These are phyloP conservation scores for Idaea dimidiata DNA, from an alignment of 2,888 invertebrate genomes.

Conservation along the genomic window DNA sequence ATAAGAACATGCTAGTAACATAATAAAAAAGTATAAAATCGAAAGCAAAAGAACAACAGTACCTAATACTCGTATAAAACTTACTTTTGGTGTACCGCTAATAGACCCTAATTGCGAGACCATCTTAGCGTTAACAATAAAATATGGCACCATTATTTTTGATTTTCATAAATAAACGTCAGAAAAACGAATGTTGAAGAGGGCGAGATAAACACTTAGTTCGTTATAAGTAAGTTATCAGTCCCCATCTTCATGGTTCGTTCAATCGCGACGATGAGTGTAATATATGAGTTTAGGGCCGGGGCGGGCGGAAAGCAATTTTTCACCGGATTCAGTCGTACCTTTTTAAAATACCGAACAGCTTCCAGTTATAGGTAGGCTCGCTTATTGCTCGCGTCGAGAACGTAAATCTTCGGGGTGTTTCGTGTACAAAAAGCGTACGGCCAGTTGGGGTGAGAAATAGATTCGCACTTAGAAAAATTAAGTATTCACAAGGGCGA, in stretches of 20 bases:
- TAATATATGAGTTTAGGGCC: slow-evolving; percentile 60
- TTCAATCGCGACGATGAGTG: slow-evolving; percentile 61
- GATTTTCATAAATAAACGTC: slow-evolving; percentile 23
- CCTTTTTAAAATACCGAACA: slow-evolving; percentile 74
- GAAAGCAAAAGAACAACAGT: not conserved
- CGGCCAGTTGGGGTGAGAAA: slow-evolving; percentile 58
- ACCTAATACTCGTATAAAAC: not conserved
- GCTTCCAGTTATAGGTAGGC: slow-evolving; percentile 54
- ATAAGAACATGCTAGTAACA: not conserved
- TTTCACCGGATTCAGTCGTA: slow-evolving; percentile 71
- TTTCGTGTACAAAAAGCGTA: slow-evolving; percentile 43
- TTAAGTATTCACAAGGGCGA: slow-evolving; percentile 51
- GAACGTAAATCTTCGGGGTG: slow-evolving; percentile 67
- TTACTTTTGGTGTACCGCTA: not conserved
- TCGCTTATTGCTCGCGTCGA: slow-evolving; percentile 69
- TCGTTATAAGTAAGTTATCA: slow-evolving; percentile 63
- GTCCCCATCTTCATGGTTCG: slow-evolving; percentile 54
- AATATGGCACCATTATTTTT: slow-evolving; percentile 17
- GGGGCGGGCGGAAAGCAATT: slow-evolving; percentile 64
- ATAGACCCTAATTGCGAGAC: not conserved
- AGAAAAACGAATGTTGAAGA: slow-evolving; percentile 25
- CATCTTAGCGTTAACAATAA: not conserved
- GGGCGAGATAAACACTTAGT: slow-evolving; percentile 42
- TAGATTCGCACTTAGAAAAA: slow-evolving; percentile 73
- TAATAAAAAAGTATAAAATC: not conserved